Evolutionary conservation across 2,888 invertebrate species (phyloP).

Genomic region (Steinernema hermaphroditum): DNA sequence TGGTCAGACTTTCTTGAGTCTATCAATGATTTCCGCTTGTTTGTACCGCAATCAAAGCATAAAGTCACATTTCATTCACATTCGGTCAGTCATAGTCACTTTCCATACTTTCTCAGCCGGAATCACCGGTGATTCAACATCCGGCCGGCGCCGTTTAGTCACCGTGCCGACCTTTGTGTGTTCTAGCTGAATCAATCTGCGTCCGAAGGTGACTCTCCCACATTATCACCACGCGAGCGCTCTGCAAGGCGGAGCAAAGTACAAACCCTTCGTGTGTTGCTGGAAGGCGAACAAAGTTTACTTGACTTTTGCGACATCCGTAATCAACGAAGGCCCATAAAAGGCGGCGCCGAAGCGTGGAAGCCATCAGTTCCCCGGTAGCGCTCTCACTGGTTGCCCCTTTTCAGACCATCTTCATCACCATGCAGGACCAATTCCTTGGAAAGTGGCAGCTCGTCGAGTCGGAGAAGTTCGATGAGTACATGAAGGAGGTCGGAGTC

Average conservation of each 20-base stretch:
- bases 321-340: not conserved
- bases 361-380: not conserved
- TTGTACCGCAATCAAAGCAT: too few relatives aligned
- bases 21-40: too few relatives aligned
- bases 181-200: too few relatives aligned
- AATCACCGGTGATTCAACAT: too few relatives aligned
- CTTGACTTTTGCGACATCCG: conserved; percentile 26
- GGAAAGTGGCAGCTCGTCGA: conserved; percentile 35
- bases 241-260: conserved; percentile 2
- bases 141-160: too few relatives aligned
- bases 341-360: not conserved
- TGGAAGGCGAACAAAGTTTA: conserved; percentile 15
- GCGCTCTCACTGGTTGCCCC: not conserved
- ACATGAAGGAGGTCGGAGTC: conserved; percentile 43
- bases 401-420: not conserved
- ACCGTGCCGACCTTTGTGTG: too few relatives aligned
- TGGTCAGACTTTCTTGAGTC: too few relatives aligned
- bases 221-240: not conserved
- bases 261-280: not conserved
- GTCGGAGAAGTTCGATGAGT: conserved; percentile 37
- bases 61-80: too few relatives aligned
- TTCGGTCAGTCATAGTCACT: too few relatives aligned
- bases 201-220: too few relatives aligned
- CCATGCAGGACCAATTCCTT: conserved; percentile 31
- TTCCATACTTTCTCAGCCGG: too few relatives aligned